Percentiles rank a stretch among this genome's conserved stretches.
phyloP scores from a whole-genome alignment of 2,888 invertebrate genomes.

The Stenoptilia bipunctidactyla region DNA sequence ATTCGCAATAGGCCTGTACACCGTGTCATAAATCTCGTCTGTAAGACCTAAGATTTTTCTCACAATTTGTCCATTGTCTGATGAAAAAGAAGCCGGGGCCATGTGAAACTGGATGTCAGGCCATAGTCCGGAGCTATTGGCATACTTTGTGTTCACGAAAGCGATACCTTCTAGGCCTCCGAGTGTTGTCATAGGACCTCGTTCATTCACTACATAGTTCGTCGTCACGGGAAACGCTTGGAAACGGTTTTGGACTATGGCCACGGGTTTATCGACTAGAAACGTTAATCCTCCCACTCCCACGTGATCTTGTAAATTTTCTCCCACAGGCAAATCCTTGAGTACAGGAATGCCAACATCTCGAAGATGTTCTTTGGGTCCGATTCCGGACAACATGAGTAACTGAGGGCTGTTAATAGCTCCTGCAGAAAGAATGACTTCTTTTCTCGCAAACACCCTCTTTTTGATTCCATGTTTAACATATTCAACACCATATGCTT shows the following conservation, averaged over 20 bases:
- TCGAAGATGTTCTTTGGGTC: slow-evolving; percentile 77
- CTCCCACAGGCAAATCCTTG: slow-evolving; percentile 82
- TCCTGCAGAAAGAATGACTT: slow-evolving; percentile 90
- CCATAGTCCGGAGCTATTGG: slow-evolving; percentile 82
- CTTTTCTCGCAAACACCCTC: slow-evolving; percentile 80
- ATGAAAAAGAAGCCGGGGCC: slow-evolving; percentile 89
- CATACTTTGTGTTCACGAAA: slow-evolving; percentile 87
- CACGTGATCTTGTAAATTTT: slow-evolving; percentile 90
- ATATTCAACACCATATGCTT: slow-evolving; percentile 86
- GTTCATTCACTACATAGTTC: slow-evolving; percentile 82
- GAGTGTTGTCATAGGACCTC: slow-evolving; percentile 88
- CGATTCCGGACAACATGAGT: slow-evolving; percentile 90
- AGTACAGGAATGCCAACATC: slow-evolving; percentile 80
- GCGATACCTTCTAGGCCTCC: slow-evolving; percentile 91
- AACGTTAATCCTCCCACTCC: slow-evolving; percentile 88
- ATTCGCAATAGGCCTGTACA: slow-evolving; percentile 84
- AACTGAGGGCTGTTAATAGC: slow-evolving; percentile 93
- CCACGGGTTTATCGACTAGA: slow-evolving; percentile 84
- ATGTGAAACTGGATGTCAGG: slow-evolving; percentile 94
- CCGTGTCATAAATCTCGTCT: slow-evolving; percentile 83
- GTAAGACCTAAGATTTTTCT: slow-evolving; percentile 84
- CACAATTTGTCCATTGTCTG: slow-evolving; percentile 82
- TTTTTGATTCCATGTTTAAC: slow-evolving; percentile 79
- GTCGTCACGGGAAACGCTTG: slow-evolving; percentile 84
- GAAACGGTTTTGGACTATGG: slow-evolving; percentile 84